Percentiles rank a stretch among this genome's conserved stretches.
phyloP scores from a whole-genome alignment of 2,797 vertebrate species.

The Etheostoma perlongum region DNA sequence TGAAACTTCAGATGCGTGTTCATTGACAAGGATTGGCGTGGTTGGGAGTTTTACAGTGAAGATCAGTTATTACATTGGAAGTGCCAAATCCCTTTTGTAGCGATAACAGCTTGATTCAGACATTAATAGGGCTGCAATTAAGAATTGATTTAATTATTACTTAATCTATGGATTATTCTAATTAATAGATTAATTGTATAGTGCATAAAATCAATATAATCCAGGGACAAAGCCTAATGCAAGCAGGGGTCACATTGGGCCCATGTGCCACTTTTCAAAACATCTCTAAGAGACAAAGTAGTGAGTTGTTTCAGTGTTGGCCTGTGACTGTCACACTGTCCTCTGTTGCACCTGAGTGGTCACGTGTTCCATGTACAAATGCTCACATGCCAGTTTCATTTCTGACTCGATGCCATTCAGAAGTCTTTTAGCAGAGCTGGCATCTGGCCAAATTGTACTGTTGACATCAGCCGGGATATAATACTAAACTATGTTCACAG shows the following conservation, averaged over 20 bases:
- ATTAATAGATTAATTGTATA: conserved; percentile 16
- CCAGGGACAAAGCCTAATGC: background rate
- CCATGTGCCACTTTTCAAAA: conserved; percentile 8
- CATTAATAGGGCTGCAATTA: conserved; percentile 2
- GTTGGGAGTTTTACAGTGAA: conserved; percentile 8
- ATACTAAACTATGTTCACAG: conserved; percentile 58
- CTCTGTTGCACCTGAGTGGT: conserved; percentile 37
- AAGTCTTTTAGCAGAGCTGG: conserved; percentile 55
- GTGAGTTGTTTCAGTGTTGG: conserved; percentile 15
- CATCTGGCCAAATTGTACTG: conserved; percentile 56
- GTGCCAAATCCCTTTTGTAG: conserved; percentile 17
- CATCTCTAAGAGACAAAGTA: background rate
- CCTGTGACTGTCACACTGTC: background rate
- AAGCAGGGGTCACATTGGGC: background rate
- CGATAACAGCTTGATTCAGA: conserved; percentile 3
- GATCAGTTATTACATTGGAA: conserved; percentile 6
- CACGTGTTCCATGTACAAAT: conserved; percentile 18
- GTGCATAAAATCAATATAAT: background rate
- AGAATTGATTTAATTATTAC: conserved; percentile 5
- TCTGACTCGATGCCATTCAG: conserved; percentile 44
- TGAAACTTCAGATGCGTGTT: background rate
- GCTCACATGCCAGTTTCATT: conserved; percentile 39
- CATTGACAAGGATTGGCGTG: background rate
- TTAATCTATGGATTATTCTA: conserved; percentile 23
- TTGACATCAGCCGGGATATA: conserved; percentile 63